phyloP scores from a whole-genome alignment of 2,113 vertebrate genomes.

The Pluvianellus socialis region DNA sequence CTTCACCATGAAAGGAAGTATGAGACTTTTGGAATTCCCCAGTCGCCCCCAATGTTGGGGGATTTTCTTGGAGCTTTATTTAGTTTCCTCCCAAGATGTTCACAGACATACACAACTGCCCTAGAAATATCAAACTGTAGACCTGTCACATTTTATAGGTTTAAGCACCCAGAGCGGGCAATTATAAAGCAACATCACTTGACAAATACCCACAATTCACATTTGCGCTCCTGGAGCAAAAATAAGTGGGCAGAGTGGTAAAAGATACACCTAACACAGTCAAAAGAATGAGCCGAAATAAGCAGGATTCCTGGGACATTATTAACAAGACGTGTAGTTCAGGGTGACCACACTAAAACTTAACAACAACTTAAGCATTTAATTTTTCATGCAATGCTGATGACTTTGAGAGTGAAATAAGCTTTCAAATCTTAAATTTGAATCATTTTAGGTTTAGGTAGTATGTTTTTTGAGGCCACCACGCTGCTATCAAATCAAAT shows the following conservation, averaged over 20 bases:
- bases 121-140: neutral
- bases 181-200: neutral
- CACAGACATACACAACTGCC: neutral
- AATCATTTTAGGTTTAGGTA: neutral
- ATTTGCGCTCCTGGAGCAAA: neutral
- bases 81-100: neutral
- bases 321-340: neutral
- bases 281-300: neutral
- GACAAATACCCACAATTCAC: neutral
- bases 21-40: neutral
- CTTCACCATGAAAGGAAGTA: neutral
- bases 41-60: rapidly evolving
- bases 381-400: neutral
- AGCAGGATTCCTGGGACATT: neutral
- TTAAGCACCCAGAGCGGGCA: neutral
- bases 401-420: neutral
- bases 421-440: neutral
- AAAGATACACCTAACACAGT: neutral
- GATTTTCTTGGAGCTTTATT: neutral
- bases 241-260: neutral
- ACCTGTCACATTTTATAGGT: neutral
- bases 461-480: neutral
- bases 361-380: neutral
- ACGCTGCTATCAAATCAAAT: neutral
- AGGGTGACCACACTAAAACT: neutral